Evolutionary conservation across 2,797 vertebrate genomes (phyloP).

Genomic region (Rhinella marina): DNA sequence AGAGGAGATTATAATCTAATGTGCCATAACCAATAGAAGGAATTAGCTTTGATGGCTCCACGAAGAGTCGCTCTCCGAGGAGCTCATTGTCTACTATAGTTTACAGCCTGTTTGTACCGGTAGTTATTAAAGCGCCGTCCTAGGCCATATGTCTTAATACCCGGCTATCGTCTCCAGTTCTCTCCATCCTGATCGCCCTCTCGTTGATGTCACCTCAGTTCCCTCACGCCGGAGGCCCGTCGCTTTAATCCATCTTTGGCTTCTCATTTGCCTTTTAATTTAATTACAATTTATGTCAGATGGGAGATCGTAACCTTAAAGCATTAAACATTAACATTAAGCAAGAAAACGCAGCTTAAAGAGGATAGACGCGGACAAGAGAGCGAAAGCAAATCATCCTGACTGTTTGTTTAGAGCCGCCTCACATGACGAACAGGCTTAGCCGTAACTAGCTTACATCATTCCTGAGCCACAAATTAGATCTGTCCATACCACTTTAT

Average conservation of each 20-base stretch:
- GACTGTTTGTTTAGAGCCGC: slow-evolving; percentile 20
- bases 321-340: slow-evolving; percentile 58
- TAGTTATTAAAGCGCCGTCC: neutral
- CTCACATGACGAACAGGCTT: slow-evolving; percentile 43
- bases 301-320: slow-evolving; percentile 68
- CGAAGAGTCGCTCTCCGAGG: neutral
- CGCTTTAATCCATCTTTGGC: slow-evolving; percentile 64
- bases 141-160: neutral
- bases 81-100: slow-evolving; percentile 19
- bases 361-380: slow-evolving; percentile 65
- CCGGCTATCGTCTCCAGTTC: neutral
- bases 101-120: neutral
- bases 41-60: slow-evolving; percentile 10
- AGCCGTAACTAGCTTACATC: slow-evolving; percentile 58
- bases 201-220: slow-evolving; percentile 36
- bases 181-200: slow-evolving; percentile 30
- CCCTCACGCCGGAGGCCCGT: neutral
- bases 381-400: slow-evolving; percentile 48
- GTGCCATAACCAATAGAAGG: slow-evolving; percentile 16
- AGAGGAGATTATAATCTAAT: neutral
- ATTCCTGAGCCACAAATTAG: slow-evolving; percentile 59
- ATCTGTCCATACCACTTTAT: slow-evolving; percentile 53
- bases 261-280: slow-evolving; percentile 66
- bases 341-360: slow-evolving; percentile 70
- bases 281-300: slow-evolving; percentile 64